Evolutionary conservation across 2,113 vertebrate genomes (phyloP), one percentile per base, ranked within the genome.

Genomic region (Potamarius usumacintae): DNA sequence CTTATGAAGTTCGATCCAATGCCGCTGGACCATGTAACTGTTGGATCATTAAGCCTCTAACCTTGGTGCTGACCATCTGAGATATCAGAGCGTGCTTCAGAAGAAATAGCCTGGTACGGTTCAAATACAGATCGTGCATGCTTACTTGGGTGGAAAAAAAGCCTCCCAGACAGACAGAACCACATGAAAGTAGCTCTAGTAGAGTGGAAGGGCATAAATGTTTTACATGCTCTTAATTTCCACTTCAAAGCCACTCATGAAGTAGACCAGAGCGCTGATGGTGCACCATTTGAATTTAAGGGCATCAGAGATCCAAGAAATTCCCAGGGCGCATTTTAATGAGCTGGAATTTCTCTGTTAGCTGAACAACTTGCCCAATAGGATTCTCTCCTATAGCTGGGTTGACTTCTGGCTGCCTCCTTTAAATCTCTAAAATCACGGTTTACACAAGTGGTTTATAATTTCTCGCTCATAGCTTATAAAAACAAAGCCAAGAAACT

Each of bases 131-230:
- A 85, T 85, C 74, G 27, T 48, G 48, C 25, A 20, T 52, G 48
- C n/a, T 65, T n/a, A 55, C 79, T 86, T 55, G 62, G 74, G 76
- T 53, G 5, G 42, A 72, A 30, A 15, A 27, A 62, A 80, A 79
- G 48, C 20, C 62, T 82, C 58, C 78, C 63, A 62, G 58, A 86
- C 69, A 60, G 50, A 83, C 30, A 0, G 57, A 48, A 77, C 88
- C 88, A 89, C 79, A 83, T 89, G 20, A 77, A 89, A 83, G 69
- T 48, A 30, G 69, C 62, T 67, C 25, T 82, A n/a, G 69, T 27
- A 76, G 42, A 69, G 82, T 62, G 57, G 57, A 82, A 82, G 79
- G 79, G 79, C 34, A 48, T 60, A 65, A 78, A 86, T 85, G 72
- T 77, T 85, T 85, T 63, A 85, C 72, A 62, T 77, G 71, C 71